Conservation (phyloP, 2,797 vertebrate species). For the Rallus crepitans region DNA sequence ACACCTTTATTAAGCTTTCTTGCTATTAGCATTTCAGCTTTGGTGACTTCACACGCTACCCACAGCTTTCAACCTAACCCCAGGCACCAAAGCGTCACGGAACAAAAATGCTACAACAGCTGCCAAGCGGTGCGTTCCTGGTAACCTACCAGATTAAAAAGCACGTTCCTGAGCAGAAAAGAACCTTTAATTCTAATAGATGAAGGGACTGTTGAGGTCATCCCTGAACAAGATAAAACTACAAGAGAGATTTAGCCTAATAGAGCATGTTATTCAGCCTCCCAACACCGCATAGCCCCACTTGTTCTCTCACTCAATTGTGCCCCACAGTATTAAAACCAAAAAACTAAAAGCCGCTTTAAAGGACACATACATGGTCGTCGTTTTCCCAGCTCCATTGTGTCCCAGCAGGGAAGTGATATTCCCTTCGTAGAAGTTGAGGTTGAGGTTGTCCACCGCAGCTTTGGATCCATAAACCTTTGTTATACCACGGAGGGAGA, state of each 20-base stretch:
- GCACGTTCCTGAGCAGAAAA: not conserved
- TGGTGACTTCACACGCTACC: not conserved
- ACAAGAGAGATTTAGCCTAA: not conserved
- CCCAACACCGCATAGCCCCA: not conserved
- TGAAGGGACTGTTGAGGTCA: not conserved
- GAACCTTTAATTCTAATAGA: not conserved
- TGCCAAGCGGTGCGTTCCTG: not conserved
- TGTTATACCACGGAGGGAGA: constrained; percentile 88
- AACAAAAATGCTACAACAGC: not conserved
- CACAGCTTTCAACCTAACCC: not conserved
- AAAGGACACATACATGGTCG: constrained; percentile 88
- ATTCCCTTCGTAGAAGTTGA: constrained; percentile 94
- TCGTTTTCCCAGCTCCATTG: constrained; percentile 98
- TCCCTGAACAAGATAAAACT: not conserved
- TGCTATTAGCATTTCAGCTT: not conserved
- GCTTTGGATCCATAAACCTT: constrained; percentile 88
- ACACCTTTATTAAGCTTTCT: not conserved
- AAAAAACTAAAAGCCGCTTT: not conserved
- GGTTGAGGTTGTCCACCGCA: constrained; percentile 90
- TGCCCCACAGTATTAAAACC: not conserved
- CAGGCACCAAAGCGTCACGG: not conserved
- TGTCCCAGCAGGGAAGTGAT: constrained; percentile 95
- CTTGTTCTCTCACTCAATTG: not conserved
- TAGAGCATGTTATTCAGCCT: not conserved
- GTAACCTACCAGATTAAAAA: not conserved